Evolutionary conservation across 2,113 vertebrate genomes (phyloP), one percentile per base, ranked within the genome.

Genomic region (Odocoileus virginianus): DNA sequence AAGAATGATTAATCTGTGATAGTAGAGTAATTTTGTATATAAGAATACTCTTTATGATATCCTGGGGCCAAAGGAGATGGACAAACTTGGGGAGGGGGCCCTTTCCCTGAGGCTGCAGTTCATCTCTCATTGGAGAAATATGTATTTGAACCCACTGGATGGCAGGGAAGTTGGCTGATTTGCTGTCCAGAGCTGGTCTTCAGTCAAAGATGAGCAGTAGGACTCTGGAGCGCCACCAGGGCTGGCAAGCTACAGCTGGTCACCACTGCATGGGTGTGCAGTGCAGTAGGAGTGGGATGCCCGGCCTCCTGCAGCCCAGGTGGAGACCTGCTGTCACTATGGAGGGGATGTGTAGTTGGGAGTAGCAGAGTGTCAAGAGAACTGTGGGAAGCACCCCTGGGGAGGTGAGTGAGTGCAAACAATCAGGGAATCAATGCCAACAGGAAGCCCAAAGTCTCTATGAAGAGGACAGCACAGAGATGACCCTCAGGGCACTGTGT

Each of bases 81-180:
- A 67, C 23, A 89, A 67, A 83, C 55, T 76, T 87, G 52, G 30
- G 12, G 94, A 95, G 55, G 15, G 2, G 6, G 30, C 2, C 9
- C 9, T 57, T 17, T 89, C 89, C 4, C 33, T 40, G 55, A 92
- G 15, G 7, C 64, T 71, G 15, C 0, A 8, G 79, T 91, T 95
- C 10, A 61, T 76, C 86, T 88, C 13, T 88, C n/a, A 19, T 16
- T 60, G 47, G 27, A 54, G 43, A 85, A 76, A 54, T 58, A 1
- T 58, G 5, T 40, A 30, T 85, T 87, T 58, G 45, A 71, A 54
- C 21, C 19, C n/a, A 88, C 10, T 55, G 11, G 11, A 67, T 93
- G 78, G 78, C 67, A 60, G 67, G 71, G 64, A 96, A 30, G 12
- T 89, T 76, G 64, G 43, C 47, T 91, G 76, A 23, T 36, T 93